Conservation (phyloP, 1,140 invertebrate species). For the Papilio machaon region DNA sequence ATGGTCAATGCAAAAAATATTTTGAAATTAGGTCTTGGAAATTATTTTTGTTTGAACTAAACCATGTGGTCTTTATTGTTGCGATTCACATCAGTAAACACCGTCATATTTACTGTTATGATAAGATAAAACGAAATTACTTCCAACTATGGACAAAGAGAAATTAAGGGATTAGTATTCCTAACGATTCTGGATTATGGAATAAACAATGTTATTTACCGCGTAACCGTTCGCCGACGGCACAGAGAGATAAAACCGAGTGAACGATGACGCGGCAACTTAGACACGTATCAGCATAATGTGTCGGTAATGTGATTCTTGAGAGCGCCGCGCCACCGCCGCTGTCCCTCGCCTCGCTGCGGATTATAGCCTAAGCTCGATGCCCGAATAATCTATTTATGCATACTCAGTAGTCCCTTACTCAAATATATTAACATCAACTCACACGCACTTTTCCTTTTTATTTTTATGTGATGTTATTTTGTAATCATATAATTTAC, state of each 20-base stretch:
- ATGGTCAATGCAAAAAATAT: no score
- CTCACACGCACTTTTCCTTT: neutral
- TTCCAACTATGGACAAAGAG: no score
- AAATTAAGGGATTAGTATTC: no score
- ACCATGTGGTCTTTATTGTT: no score
- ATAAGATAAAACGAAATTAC: no score
- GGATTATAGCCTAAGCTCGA: slow-evolving; percentile 25
- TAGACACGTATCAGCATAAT: slow-evolving; percentile 33
- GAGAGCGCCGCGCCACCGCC: slow-evolving; percentile 1
- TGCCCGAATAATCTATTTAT: slow-evolving; percentile 19
- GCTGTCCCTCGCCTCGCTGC: neutral
- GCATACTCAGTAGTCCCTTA: slow-evolving; percentile 1
- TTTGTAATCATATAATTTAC: no score
- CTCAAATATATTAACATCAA: slow-evolving; percentile 10
- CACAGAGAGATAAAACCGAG: slow-evolving; percentile 12
- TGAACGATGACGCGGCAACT: slow-evolving; percentile 26
- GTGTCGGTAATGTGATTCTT: slow-evolving; percentile 23
- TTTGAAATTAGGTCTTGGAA: no score
- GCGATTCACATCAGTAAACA: no score
- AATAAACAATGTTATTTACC: slow-evolving; percentile 16
- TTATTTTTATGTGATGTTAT: neutral
- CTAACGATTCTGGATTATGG: neutral
- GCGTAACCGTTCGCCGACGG: neutral
- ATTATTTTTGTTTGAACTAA: no score
- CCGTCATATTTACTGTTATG: no score